Base-by-base conservation (phyloP, 1,140 invertebrate genomes). In the Drosophila funebris region DNA sequence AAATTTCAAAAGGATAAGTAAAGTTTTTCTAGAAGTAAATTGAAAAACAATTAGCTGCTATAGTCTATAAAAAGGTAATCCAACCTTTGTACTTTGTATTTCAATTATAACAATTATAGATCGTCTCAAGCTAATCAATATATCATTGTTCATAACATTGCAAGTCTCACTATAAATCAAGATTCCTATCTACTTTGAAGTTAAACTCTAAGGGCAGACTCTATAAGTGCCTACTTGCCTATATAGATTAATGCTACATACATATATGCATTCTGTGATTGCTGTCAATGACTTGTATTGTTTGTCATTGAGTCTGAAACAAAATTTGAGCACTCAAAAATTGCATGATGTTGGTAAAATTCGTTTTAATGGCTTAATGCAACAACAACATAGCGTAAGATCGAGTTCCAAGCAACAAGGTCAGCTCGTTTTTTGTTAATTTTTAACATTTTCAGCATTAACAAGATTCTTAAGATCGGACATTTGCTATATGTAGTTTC, bases 391-490 rank as follows among this genome's bases (percentile, higher is more conserved):
- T 18, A 14, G 7, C 27, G 41, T 37, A 31, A 46, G 33, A 67
- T 67, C 31, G 41, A 18, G 20, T 67, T 60, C 18, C 54, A 67
- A 41, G 43, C 33, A 22, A 50, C 67, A 72, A 72, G 69, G 69
- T 24, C 63, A 67, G 46, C 46, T 22, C 16, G 43, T 52, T 44
- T 58, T 50, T 53, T 33, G 2, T 2, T 18, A 29, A 13, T 50
- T 48, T 13, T 48, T 31, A 31, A 1, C 6, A 9, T 41, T 27
- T 46, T 20, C 16, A 11, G 36, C 33, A 31, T 29, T 31, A 71
- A 60, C 69, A 67, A 67, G 64, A 85, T 85, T 85, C 81, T 85
- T 85, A 78, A 87, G 66, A 75, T 70, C 71, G 53, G 31, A 5
- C 24, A 31, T 48, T 41, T 41, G 22, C 44, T 60, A 52, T 18